These are phyloP conservation scores for Dasyurus viverrinus DNA, from an alignment of 2,113 vertebrate species.

Conservation along the genomic window DNA sequence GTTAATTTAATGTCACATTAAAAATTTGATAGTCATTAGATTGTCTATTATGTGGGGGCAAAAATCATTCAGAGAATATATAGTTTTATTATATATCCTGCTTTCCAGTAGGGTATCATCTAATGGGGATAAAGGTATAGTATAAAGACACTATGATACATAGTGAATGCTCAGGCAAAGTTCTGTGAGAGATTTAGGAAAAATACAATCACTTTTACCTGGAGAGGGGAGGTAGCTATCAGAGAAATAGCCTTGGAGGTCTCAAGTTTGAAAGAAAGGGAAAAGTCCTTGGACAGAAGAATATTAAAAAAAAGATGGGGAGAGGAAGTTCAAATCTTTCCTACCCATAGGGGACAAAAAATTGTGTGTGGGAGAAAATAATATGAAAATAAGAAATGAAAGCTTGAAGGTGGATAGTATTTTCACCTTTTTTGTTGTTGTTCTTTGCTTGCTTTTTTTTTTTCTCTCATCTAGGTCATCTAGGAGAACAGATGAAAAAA, in stretches of 20 bases:
- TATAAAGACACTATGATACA: background rate
- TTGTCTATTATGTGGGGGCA: background rate
- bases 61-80: background rate
- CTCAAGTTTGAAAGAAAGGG: background rate
- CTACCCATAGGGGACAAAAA: background rate
- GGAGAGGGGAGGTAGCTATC: background rate
- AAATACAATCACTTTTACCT: background rate
- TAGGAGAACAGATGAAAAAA: background rate
- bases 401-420: no score
- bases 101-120: background rate
- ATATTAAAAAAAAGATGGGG: background rate
- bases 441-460: no score
- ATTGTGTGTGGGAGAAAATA: background rate
- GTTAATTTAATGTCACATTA: background rate
- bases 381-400: background rate
- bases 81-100: background rate
- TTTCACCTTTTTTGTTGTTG: no score
- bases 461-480: no score
- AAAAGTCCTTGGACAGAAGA: background rate
- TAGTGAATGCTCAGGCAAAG: background rate
- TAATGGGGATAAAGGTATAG: background rate
- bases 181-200: background rate
- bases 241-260: background rate
- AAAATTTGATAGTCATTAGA: background rate
- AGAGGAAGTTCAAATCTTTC: background rate